Conservation (phyloP, 2,888 invertebrate genomes). For the Brenthis ino region DNA sequence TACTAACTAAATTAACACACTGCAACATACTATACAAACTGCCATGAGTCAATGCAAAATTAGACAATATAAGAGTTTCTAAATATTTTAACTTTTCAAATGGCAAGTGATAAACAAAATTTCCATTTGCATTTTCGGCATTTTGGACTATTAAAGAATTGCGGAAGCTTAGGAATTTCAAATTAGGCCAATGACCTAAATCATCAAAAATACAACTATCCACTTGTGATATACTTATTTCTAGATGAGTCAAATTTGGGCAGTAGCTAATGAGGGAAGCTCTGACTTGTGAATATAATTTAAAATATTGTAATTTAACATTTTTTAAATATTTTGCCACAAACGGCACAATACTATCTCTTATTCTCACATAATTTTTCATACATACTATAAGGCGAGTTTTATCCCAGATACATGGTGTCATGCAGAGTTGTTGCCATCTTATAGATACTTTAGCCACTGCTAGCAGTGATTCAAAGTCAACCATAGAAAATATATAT, state of each 20-base stretch:
- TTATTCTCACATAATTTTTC: constrained; percentile 78
- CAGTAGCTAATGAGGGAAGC: constrained; percentile 76
- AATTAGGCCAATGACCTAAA: constrained; percentile 74
- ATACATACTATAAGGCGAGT: constrained; percentile 78
- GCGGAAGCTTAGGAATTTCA: constrained; percentile 78
- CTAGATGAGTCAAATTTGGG: constrained; percentile 78
- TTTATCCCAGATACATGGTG: constrained; percentile 79
- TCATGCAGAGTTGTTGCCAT: constrained; percentile 77
- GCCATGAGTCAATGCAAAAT: constrained; percentile 74
- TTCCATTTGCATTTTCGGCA: constrained; percentile 72
- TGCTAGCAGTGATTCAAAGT: constrained; percentile 75
- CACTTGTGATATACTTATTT: constrained; percentile 81
- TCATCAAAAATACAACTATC: constrained; percentile 80
- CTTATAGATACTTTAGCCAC: constrained; percentile 75
- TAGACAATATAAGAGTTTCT: constrained; percentile 74
- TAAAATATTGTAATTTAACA: constrained; percentile 81
- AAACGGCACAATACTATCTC: constrained; percentile 78
- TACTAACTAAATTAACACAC: constrained; percentile 73
- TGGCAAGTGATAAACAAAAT: constrained; percentile 76
- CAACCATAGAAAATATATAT: constrained; percentile 79
- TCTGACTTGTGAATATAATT: constrained; percentile 78
- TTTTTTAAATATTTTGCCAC: constrained; percentile 78
- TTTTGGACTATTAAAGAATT: constrained; percentile 78
- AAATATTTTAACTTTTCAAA: constrained; percentile 74
- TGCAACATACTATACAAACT: constrained; percentile 77